These are phyloP conservation scores for Cyprinus carpio DNA, from an alignment of 2,113 vertebrate species.

Conservation along the genomic window DNA sequence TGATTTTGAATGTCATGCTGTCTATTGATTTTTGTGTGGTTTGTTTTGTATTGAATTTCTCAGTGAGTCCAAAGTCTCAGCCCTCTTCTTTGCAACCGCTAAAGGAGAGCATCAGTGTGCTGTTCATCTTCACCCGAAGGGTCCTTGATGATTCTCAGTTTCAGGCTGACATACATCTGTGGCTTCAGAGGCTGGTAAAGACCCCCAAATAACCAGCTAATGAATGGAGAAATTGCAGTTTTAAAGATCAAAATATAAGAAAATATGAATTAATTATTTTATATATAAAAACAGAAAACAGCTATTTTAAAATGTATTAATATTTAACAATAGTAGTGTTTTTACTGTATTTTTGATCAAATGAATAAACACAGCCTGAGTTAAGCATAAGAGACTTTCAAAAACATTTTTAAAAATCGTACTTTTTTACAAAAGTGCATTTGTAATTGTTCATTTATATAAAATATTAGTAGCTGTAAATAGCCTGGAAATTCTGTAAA, in stretches of 20 bases:
- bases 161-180: conserved; percentile 86
- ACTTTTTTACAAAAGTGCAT: too few relatives aligned
- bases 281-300: not conserved
- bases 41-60: conserved; percentile 39
- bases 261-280: too few relatives aligned
- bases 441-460: too few relatives aligned
- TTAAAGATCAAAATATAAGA: not conserved
- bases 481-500: not conserved
- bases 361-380: too few relatives aligned
- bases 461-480: not conserved
- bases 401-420: too few relatives aligned
- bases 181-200: conserved; percentile 90
- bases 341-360: too few relatives aligned
- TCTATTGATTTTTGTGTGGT: conserved; percentile 15
- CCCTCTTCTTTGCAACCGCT: conserved; percentile 83
- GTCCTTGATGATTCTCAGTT: conserved; percentile 90
- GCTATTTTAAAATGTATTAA: not conserved
- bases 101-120: conserved; percentile 92
- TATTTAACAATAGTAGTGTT: too few relatives aligned
- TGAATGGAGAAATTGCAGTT: not conserved
- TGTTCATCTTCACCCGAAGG: conserved; percentile 92
- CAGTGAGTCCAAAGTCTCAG: conserved; percentile 73
- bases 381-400: too few relatives aligned
- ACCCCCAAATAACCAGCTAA: not conserved
- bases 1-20: not conserved